Conservation (phyloP, 2,797 vertebrate genomes). For the Pseudocheirus occidentalis region DNA sequence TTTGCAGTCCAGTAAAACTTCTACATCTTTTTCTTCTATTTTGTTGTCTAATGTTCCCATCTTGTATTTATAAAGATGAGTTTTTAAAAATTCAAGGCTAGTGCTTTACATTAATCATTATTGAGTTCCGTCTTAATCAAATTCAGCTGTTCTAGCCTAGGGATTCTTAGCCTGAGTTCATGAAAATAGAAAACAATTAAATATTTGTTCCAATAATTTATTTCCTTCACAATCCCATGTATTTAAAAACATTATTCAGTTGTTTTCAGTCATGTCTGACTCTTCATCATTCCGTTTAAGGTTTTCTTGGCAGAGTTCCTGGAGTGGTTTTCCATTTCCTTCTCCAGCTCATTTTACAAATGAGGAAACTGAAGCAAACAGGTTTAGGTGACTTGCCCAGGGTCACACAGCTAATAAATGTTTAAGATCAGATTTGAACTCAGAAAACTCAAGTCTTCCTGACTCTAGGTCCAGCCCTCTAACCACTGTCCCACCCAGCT, state of each 20-base stretch:
- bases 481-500: too few species aligned
- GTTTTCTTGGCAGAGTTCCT: not conserved
- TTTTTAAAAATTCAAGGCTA: not conserved
- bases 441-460: not conserved
- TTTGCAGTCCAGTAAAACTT: not conserved
- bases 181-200: not conserved
- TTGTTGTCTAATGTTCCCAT: not conserved
- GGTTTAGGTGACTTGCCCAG: not conserved
- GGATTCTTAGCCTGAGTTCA: not conserved
- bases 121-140: not conserved
- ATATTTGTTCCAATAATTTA: not conserved
- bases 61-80: not conserved
- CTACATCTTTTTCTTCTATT: not conserved
- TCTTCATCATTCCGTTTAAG: not conserved
- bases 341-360: not conserved
- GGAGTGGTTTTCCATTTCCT: not conserved
- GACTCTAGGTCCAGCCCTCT: not conserved
- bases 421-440: not conserved
- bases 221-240: not conserved
- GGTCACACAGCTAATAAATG: not conserved
- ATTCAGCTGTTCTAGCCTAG: not conserved
- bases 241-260: not conserved
- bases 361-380: not conserved
- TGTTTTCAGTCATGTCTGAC: not conserved
- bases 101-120: not conserved